Evolutionary conservation across 1,140 invertebrate genomes (phyloP).

Genomic region (Orchesella cincta): DNA sequence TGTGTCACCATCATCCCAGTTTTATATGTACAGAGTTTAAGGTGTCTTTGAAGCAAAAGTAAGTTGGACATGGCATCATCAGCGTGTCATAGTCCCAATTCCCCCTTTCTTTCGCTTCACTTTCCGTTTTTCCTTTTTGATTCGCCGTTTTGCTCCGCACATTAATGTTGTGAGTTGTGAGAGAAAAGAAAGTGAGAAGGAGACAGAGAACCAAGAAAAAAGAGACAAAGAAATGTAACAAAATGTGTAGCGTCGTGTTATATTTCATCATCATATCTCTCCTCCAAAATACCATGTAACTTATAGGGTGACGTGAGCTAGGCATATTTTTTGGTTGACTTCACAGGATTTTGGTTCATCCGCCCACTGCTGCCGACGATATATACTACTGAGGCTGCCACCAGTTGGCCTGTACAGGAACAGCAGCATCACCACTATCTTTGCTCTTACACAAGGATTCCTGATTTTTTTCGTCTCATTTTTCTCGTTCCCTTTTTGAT

Average conservation of each 20-base stretch:
- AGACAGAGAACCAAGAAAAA: too few relatives aligned
- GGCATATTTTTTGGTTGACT: constrained; percentile 3
- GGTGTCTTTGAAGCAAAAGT: too few relatives aligned
- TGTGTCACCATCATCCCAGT: too few relatives aligned
- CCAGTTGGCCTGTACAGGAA: background rate
- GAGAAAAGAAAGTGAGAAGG: too few relatives aligned
- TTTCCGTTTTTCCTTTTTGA: background rate
- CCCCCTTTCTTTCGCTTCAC: background rate
- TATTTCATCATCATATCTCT: background rate
- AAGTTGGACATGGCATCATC: background rate
- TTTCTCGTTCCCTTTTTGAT: background rate
- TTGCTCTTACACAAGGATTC: background rate
- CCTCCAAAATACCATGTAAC: background rate
- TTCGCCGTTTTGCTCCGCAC: background rate
- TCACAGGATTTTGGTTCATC: background rate
- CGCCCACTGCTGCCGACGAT: background rate
- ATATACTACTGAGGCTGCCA: background rate
- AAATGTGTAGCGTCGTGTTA: background rate
- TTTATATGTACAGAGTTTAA: too few relatives aligned
- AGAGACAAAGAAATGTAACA: background rate
- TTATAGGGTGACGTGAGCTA: background rate
- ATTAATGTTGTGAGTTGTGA: too few relatives aligned
- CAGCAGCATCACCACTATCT: background rate
- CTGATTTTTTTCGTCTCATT: background rate
- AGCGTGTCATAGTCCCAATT: background rate